These are phyloP conservation scores for Cassiopea andromeda DNA, from an alignment of 30 jellyfish, hydroid and myxozoan species.

Conservation along the genomic window DNA sequence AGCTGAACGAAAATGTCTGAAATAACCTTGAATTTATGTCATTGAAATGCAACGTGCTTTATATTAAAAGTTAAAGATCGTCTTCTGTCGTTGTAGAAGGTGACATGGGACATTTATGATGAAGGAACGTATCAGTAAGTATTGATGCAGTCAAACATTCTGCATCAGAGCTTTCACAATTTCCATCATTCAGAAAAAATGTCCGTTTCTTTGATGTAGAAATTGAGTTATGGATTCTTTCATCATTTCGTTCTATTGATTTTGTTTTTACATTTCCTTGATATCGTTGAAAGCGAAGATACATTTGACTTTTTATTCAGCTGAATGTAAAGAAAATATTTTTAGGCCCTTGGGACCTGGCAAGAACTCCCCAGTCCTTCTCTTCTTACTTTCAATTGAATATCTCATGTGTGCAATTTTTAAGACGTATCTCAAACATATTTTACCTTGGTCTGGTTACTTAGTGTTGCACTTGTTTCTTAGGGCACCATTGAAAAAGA, in stretches of 20 bases:
- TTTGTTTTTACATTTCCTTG: too few relatives aligned
- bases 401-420: too few relatives aligned
- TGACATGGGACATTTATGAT: conserved; percentile 35
- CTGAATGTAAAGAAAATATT: too few relatives aligned
- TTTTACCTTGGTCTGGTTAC: not conserved
- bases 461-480: not conserved
- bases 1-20: not conserved
- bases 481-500: conserved; percentile 20
- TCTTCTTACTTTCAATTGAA: too few relatives aligned
- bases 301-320: too few relatives aligned
- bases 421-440: too few relatives aligned
- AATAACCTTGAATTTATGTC: not conserved
- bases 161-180: too few relatives aligned
- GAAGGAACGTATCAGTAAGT: conserved; percentile 34
- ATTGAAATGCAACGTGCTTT: not conserved
- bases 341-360: too few relatives aligned
- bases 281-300: too few relatives aligned
- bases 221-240: not conserved
- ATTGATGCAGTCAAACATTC: not conserved
- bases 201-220: not conserved
- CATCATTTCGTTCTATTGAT: not conserved
- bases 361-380: too few relatives aligned
- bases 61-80: not conserved
- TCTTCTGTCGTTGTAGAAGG: conserved; percentile 4
- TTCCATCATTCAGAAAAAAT: not conserved